Conservation (phyloP, 2,888 invertebrate genomes). For the Xestia rhomboidea region DNA sequence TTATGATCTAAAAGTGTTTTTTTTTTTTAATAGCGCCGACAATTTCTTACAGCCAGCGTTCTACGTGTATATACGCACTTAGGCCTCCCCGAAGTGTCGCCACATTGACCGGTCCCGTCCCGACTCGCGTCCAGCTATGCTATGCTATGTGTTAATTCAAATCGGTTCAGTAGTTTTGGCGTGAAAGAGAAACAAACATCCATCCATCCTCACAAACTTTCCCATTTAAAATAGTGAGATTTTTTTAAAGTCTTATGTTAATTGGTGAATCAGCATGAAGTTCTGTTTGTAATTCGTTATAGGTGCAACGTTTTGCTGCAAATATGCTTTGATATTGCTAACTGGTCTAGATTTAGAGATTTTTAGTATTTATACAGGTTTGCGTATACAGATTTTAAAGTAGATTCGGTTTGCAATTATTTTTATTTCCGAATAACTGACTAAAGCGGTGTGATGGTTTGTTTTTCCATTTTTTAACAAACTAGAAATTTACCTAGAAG, state of each 20-base stretch:
- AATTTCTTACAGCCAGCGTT: too few species aligned
- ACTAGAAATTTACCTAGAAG: not conserved
- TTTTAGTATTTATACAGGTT: not conserved
- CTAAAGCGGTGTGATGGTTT: not conserved
- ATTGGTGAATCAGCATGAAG: slow-evolving; percentile 51
- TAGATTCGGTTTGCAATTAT: not conserved
- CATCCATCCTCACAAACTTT: too few species aligned
- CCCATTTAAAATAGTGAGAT: too few species aligned
- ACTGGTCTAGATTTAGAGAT: slow-evolving; percentile 1
- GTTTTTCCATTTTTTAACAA: not conserved
- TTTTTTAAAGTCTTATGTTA: slow-evolving; percentile 32
- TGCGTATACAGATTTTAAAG: not conserved
- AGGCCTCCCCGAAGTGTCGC: too few species aligned
- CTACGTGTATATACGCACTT: too few species aligned
- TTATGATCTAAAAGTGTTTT: too few species aligned
- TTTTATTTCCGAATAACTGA: not conserved
- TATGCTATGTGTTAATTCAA: too few species aligned
- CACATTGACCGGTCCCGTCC: too few species aligned
- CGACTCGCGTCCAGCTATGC: too few species aligned
- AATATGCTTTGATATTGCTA: not conserved
- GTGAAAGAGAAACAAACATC: too few species aligned
- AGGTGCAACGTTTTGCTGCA: not conserved
- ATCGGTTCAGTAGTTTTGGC: too few species aligned
- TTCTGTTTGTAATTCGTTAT: slow-evolving; percentile 31
- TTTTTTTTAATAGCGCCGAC: too few species aligned